phyloP scores from a whole-genome alignment of 2,113 vertebrate species.

The Riparia riparia region DNA sequence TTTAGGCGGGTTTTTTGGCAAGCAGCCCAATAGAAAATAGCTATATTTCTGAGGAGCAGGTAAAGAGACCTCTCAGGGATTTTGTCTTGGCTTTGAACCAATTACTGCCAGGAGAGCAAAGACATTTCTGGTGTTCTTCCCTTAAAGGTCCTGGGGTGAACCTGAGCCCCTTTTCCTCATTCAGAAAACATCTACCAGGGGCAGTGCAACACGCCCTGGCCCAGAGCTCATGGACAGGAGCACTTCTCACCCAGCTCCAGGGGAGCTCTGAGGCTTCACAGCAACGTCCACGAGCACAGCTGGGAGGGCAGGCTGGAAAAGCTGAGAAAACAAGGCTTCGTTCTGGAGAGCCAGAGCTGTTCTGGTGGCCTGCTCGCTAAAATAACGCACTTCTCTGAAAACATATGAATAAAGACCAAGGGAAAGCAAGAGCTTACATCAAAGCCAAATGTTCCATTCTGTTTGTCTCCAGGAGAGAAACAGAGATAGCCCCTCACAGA shows the following conservation, averaged over 20 bases:
- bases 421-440: background rate
- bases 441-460: background rate
- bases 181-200: background rate
- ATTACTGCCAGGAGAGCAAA: background rate
- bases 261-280: background rate
- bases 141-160: background rate
- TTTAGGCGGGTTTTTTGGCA: background rate
- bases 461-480: background rate
- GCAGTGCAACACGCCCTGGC: background rate
- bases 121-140: background rate
- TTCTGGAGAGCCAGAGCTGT: background rate
- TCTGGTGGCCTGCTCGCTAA: background rate
- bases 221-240: rapidly evolving
- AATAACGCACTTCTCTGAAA: background rate
- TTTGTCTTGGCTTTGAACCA: background rate
- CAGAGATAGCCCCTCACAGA: background rate
- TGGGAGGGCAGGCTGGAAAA: background rate
- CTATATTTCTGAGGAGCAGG: background rate
- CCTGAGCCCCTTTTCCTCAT: background rate
- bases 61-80: background rate
- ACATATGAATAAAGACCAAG: background rate
- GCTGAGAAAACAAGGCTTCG: background rate
- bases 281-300: rapidly evolving
- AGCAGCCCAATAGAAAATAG: background rate
- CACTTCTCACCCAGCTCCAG: background rate